Evolutionary conservation across 2,888 invertebrate genomes (phyloP).

Genomic region (Lamellibrachia satsuma): DNA sequence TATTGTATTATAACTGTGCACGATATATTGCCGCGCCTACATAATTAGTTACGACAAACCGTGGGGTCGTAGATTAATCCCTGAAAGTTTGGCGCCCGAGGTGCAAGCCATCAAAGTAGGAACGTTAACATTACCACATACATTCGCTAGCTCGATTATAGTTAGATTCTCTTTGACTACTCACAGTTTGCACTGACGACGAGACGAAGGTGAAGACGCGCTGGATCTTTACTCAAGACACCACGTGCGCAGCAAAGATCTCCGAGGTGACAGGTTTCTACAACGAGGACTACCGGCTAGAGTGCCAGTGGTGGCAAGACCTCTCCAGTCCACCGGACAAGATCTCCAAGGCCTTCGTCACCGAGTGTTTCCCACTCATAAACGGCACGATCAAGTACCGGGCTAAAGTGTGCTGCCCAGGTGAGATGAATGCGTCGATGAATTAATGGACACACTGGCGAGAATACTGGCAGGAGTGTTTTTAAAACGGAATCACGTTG

Average conservation of each 20-base stretch:
- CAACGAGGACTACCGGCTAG: not conserved
- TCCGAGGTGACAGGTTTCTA: not conserved
- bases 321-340: not conserved
- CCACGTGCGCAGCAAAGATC: not conserved
- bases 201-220: not conserved
- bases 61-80: no score
- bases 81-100: not conserved
- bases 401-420: not conserved
- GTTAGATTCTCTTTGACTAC: not conserved
- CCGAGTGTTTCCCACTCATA: not conserved
- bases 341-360: not conserved
- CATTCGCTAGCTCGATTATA: not conserved
- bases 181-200: not conserved
- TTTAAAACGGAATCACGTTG: not conserved
- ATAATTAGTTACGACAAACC: not conserved
- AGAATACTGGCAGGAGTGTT: not conserved
- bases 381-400: not conserved
- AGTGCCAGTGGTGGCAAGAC: not conserved
- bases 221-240: not conserved
- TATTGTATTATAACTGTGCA: not conserved
- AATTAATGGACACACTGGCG: not conserved
- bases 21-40: not conserved
- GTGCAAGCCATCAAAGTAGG: not conserved
- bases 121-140: not conserved
- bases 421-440: not conserved